Percentiles rank a stretch among this genome's conserved stretches.
Evolutionary conservation across 2,797 vertebrate genomes (phyloP).

Genomic region (Coilia nasus): DNA sequence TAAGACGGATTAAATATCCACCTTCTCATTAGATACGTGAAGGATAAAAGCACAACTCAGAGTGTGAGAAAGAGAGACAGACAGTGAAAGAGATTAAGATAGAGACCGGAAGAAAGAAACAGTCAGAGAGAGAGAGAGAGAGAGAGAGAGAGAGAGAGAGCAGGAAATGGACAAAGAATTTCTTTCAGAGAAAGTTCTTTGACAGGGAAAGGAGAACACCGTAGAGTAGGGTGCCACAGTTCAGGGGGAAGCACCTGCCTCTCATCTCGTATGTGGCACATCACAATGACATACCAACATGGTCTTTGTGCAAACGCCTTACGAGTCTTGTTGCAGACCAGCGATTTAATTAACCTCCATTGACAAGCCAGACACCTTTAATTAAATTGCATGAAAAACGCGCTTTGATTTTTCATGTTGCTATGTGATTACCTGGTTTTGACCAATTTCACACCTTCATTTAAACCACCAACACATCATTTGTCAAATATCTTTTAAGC

Average conservation of each 20-base stretch:
- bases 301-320: background rate
- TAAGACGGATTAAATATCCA: conserved; percentile 26
- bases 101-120: background rate
- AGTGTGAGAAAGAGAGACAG: background rate
- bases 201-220: background rate
- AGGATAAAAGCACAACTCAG: background rate
- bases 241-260: background rate
- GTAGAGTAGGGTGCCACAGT: background rate
- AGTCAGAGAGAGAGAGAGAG: background rate
- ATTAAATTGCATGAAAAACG: background rate
- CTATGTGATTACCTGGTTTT: background rate
- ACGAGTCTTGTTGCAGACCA: background rate
- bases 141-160: background rate
- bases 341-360: background rate
- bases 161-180: conserved; percentile 9
- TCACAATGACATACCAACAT: background rate
- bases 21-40: conserved; percentile 14
- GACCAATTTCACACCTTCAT: background rate
- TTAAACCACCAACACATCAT: background rate
- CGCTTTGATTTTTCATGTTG: background rate
- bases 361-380: background rate
- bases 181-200: conserved; percentile 4
- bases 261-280: background rate
- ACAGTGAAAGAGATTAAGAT: background rate
- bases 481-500: conserved; percentile 30